These are phyloP conservation scores for Halictus quadricinctus DNA, from an alignment of 2,888 invertebrate species.

Conservation along the genomic window DNA sequence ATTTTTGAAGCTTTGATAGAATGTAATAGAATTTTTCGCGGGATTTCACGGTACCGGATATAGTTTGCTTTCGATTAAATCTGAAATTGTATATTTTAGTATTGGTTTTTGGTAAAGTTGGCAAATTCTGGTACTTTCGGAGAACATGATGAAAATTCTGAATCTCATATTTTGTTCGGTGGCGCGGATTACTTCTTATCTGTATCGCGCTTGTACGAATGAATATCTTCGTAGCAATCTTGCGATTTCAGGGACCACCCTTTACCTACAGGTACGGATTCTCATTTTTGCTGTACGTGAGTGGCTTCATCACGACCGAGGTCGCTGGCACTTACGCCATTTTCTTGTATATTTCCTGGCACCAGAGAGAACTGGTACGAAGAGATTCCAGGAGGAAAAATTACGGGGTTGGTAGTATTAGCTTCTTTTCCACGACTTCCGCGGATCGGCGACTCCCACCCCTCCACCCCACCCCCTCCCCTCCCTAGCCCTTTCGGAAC, in stretches of 20 bases:
- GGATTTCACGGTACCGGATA: neutral
- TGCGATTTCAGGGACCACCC: conserved; percentile 86
- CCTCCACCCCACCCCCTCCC: too few relatives aligned
- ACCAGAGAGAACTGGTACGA: conserved; percentile 87
- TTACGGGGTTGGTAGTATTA: conserved; percentile 75
- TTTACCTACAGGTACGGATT: conserved; percentile 95
- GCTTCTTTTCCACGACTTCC: conserved; percentile 51
- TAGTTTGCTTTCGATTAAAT: neutral
- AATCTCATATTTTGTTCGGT: conserved; percentile 28
- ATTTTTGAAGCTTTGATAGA: neutral
- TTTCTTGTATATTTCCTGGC: conserved; percentile 93
- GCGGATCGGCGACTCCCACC: neutral
- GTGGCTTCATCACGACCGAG: conserved; percentile 92
- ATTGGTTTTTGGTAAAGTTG: neutral
- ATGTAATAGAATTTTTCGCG: neutral
- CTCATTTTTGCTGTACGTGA: conserved; percentile 93
- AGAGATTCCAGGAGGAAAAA: conserved; percentile 82
- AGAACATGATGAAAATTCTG: neutral
- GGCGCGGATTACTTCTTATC: conserved; percentile 41
- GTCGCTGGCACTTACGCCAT: conserved; percentile 93
- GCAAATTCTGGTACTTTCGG: neutral
- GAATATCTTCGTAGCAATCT: conserved; percentile 56
- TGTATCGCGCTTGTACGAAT: conserved; percentile 48
- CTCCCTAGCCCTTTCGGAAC: neutral
- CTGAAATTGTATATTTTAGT: neutral